Base-by-base conservation (phyloP, 2,797 vertebrate genomes). In the Leptoclinus maculatus region DNA sequence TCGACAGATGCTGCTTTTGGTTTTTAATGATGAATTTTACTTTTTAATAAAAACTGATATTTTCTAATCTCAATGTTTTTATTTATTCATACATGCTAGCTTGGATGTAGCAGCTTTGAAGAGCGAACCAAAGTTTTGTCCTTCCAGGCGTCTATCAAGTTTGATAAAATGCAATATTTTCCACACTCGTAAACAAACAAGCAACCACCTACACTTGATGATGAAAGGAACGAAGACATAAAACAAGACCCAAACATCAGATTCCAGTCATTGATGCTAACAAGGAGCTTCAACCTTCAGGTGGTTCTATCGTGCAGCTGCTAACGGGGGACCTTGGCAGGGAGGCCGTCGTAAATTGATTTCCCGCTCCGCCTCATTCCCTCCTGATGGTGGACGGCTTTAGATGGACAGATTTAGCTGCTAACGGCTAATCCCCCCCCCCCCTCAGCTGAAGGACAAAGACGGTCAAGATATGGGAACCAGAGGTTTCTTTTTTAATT, bases 381-480 rank as follows among this genome's bases (percentile, higher is more conserved):
- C 66, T 10, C 7, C 56, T 64, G 63, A 71, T 14, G 32, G 51
- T 0, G 23, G 45, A 7, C 1, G 54, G 64, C 79, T 75, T 72
- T 59, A 67, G 69, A 74, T 67, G 32, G 82, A 63, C 79, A 12
- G 77, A 87, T 87, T 75, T 41, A 41, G 43, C 53, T n/a, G 69
- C 66, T 77, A 76, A 70, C 65, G 3, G 0, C 75, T 79, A 76
- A 76, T 65, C 17, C 36, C 6, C 27, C 0, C 19, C 49, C 43
- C 36, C 29, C 76, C 63, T 76, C 70, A 53, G 80, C 69, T 39
- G 45, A 71, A 65, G 41, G 47, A 63, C 38, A 9, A 16, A 9
- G 51, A 62, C 32, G 32, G 43, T 77, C 1, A 54, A 29, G 14
- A 25, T 23, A 6, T 27, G 0, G 0, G 19, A 60, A 54, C 2